phyloP scores from a whole-genome alignment of 2,113 vertebrate species.

The Cyanoliseus patagonus region DNA sequence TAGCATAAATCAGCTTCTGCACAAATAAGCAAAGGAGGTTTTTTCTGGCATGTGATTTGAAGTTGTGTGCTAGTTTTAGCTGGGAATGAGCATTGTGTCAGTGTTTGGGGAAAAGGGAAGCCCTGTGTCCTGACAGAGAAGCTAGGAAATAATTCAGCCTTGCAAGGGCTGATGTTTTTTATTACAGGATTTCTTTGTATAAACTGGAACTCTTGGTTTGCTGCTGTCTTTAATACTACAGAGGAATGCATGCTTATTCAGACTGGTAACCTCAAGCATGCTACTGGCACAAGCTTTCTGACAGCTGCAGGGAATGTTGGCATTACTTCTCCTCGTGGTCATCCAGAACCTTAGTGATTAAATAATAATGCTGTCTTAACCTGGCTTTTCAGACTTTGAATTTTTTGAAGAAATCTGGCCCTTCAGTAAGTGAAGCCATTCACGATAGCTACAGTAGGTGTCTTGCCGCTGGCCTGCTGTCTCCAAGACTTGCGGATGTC shows the following conservation, averaged over 20 bases:
- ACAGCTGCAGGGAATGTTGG: background rate
- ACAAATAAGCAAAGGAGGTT: no score
- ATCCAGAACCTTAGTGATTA: background rate
- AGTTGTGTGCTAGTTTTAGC: background rate
- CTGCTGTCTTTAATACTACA: background rate
- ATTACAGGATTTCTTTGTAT: background rate
- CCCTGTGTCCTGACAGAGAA: background rate
- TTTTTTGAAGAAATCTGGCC: conserved; percentile 89
- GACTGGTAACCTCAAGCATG: background rate
- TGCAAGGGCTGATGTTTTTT: background rate
- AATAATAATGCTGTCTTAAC: background rate
- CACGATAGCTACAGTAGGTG: conserved; percentile 87
- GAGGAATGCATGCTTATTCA: background rate
- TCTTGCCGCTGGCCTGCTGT: conserved; percentile 91
- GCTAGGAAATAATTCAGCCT: background rate
- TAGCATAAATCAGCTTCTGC: fast-evolving
- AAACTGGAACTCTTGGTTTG: background rate
- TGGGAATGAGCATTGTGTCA: background rate
- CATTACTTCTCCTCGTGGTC: background rate
- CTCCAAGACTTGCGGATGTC: conserved; percentile 84
- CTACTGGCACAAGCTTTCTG: background rate
- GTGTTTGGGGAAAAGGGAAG: background rate
- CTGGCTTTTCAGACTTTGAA: conserved; percentile 85
- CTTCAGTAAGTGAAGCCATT: conserved; percentile 86
- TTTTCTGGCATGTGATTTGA: background rate